Conservation (phyloP, 2,888 invertebrate genomes). For the Bombylius major region DNA sequence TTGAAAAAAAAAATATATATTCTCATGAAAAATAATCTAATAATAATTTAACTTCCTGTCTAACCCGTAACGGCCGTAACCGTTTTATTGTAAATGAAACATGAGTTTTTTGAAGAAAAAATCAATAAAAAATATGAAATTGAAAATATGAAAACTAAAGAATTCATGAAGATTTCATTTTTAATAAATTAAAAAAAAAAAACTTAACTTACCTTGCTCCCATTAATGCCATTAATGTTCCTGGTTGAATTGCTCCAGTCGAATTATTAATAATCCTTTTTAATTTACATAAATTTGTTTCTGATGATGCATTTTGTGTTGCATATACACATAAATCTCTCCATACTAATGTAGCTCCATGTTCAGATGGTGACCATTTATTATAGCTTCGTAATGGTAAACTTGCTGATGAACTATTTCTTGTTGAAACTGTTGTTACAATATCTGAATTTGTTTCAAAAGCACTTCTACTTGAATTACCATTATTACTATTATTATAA, state of each 20-base stretch:
- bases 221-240: slow-evolving; percentile 71
- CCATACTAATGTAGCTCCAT: slow-evolving; percentile 67
- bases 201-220: slow-evolving; percentile 57
- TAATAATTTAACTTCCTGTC: no score
- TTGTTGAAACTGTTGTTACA: not conserved
- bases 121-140: no score
- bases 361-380: slow-evolving; percentile 44
- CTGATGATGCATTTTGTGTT: slow-evolving; percentile 39
- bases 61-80: no score
- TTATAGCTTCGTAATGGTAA: slow-evolving; percentile 37
- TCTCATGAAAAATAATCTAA: no score
- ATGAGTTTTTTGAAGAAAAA: no score
- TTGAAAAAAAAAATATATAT: no score
- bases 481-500: not conserved
- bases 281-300: slow-evolving; percentile 37
- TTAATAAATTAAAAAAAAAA: no score
- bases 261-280: slow-evolving; percentile 73
- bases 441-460: not conserved
- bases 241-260: slow-evolving; percentile 68
- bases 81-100: no score
- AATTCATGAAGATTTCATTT: no score
- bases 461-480: not conserved
- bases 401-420: slow-evolving; percentile 13
- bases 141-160: no score
- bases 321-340: slow-evolving; percentile 63